Percentiles rank a stretch among this genome's conserved stretches.
phyloP scores from a whole-genome alignment of 2,797 vertebrate genomes.

The Pangasius krempfi region DNA sequence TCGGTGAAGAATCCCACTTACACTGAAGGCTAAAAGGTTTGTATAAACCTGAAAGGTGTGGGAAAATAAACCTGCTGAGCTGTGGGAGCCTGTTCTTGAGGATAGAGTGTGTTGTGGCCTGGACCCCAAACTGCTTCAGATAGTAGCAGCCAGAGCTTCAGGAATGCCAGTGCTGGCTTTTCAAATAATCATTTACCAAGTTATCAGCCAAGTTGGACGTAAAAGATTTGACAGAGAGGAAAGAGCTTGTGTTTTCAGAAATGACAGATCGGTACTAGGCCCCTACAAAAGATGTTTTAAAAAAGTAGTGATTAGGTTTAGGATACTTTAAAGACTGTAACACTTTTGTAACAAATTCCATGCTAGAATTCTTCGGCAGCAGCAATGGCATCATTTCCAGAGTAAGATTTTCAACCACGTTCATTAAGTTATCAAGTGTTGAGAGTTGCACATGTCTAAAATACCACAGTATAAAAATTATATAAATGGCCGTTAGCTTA shows the following conservation, averaged over 20 bases:
- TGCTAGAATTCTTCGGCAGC: neutral
- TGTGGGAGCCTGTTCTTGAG: constrained; percentile 24
- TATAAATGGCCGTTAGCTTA: neutral
- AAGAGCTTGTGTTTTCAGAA: constrained; percentile 3
- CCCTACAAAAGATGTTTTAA: neutral
- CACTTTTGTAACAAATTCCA: neutral
- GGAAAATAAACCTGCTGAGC: constrained; percentile 52
- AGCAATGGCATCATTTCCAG: neutral
- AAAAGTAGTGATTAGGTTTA: neutral
- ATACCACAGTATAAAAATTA: neutral
- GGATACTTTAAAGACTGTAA: neutral
- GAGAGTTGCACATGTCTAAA: neutral
- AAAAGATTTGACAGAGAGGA: constrained; percentile 5
- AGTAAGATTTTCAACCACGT: neutral
- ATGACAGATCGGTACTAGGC: neutral
- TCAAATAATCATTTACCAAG: constrained; percentile 53
- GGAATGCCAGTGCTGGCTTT: constrained; percentile 43
- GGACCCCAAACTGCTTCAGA: constrained; percentile 17
- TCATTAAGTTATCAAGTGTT: neutral
- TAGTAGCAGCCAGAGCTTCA: constrained; percentile 22
- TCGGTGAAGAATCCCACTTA: constrained; percentile 27
- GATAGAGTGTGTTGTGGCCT: constrained; percentile 4
- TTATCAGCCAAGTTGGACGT: constrained; percentile 32
- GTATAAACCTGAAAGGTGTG: constrained; percentile 54
- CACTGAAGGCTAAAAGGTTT: constrained; percentile 34